These are phyloP conservation scores for Phymastichus coffea DNA, from an alignment of 1,140 invertebrate genomes.

Conservation along the genomic window DNA sequence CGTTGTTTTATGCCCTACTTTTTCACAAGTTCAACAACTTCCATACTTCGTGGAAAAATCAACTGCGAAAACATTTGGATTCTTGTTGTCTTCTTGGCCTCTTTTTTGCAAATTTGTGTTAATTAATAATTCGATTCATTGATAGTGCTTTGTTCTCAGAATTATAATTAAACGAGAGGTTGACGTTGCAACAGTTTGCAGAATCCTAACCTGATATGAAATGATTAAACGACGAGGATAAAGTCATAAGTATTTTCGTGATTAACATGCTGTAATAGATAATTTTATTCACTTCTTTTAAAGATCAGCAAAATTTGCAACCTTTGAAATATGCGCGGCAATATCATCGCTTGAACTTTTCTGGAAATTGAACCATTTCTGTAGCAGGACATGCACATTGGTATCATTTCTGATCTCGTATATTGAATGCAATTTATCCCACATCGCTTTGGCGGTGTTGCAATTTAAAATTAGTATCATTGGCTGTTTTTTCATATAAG, in stretches of 20 bases:
- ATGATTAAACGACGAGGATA: constrained; percentile 35
- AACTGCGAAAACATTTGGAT: neutral
- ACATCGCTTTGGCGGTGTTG: constrained; percentile 42
- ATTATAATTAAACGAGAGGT: constrained; percentile 8
- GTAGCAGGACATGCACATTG: constrained; percentile 42
- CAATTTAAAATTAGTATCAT: constrained; percentile 43
- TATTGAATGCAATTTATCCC: constrained; percentile 38
- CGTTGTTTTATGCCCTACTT: constrained; percentile 15
- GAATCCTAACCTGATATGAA: constrained; percentile 37
- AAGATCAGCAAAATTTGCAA: constrained; percentile 32
- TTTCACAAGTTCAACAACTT: constrained; percentile 12
- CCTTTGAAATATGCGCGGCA: constrained; percentile 30
- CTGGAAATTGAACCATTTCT: constrained; percentile 38
- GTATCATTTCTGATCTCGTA: constrained; percentile 47
- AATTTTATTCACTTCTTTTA: constrained; percentile 32
- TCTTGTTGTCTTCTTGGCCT: neutral
- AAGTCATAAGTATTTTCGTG: constrained; percentile 40
- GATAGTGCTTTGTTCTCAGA: neutral
- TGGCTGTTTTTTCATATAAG: constrained; percentile 32
- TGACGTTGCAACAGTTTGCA: constrained; percentile 6
- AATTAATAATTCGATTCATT: neutral
- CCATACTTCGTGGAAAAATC: neutral
- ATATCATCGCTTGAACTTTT: constrained; percentile 29
- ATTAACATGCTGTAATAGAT: constrained; percentile 35
- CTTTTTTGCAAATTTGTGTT: no score